A percentile compares a stretch with the other conserved stretches of the same genome.
Conservation (phyloP, 2,113 vertebrate species). For the Penelope pileata region DNA sequence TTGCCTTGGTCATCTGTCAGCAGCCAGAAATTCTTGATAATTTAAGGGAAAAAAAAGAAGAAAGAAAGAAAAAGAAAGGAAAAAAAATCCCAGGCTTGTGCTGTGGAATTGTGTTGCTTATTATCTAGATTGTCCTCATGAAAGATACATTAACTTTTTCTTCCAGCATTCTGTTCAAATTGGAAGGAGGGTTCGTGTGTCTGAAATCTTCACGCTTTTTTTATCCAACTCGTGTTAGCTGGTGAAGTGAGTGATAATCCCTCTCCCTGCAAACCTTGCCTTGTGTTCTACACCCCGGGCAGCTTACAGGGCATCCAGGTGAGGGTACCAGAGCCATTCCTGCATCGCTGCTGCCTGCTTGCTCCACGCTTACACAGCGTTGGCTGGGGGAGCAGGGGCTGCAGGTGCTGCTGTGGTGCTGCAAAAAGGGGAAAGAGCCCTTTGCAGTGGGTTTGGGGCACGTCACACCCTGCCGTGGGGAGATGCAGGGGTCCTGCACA, state of each 20-base stretch:
- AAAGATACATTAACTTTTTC: conserved; percentile 62
- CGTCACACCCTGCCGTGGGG: rapidly evolving
- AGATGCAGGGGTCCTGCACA: neutral
- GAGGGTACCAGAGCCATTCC: neutral
- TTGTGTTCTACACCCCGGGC: neutral
- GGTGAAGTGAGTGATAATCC: neutral
- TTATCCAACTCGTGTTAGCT: neutral
- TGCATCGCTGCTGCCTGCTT: rapidly evolving
- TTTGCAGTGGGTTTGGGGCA: neutral
- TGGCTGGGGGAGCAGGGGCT: neutral
- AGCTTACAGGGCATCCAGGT: rapidly evolving
- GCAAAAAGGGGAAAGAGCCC: neutral
- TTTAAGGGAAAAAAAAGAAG: neutral
- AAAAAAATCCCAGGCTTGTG: neutral
- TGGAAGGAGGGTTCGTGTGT: conserved; percentile 48
- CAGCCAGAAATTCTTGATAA: neutral
- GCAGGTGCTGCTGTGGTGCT: neutral
- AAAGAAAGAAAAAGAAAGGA: neutral
- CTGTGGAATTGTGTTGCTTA: conserved; percentile 58
- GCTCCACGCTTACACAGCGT: rapidly evolving
- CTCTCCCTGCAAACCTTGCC: neutral
- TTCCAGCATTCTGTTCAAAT: conserved; percentile 61
- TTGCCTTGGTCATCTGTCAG: neutral
- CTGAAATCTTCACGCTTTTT: neutral
- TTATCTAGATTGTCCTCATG: conserved; percentile 63